Percentiles rank a stretch among this genome's conserved stretches.
Evolutionary conservation across 2,888 invertebrate genomes (phyloP).

Genomic region (Cyclophora punctaria): DNA sequence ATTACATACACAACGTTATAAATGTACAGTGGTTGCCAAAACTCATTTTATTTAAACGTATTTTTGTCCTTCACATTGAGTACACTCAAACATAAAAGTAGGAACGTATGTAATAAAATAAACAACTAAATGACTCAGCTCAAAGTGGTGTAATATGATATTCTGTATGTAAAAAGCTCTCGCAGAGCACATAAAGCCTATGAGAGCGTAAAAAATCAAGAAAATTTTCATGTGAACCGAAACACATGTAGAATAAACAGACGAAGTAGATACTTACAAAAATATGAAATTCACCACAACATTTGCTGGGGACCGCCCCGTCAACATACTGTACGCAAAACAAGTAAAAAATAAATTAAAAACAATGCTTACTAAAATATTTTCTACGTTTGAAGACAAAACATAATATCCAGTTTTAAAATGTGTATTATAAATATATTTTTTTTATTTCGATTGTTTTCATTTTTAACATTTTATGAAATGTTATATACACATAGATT

Average conservation of each 20-base stretch:
- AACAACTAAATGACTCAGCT: constrained; percentile 54
- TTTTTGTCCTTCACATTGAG: too few species aligned
- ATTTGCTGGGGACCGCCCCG: constrained; percentile 61
- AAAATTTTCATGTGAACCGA: constrained; percentile 72
- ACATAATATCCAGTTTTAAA: too few species aligned
- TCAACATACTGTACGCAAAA: constrained; percentile 43
- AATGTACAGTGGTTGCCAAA: too few species aligned
- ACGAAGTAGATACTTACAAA: constrained; percentile 74
- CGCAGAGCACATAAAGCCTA: constrained; percentile 63
- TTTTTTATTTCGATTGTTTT: too few species aligned
- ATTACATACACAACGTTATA: too few species aligned
- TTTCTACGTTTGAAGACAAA: too few species aligned
- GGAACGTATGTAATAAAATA: constrained; percentile 20
- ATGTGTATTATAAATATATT: too few species aligned
- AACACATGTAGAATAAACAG: constrained; percentile 74
- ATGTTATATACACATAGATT: too few species aligned
- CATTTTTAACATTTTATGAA: too few species aligned
- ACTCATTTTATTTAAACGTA: too few species aligned
- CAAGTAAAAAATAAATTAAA: background rate
- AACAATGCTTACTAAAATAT: too few species aligned
- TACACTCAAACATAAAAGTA: background rate
- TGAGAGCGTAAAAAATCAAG: constrained; percentile 73
- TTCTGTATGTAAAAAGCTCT: constrained; percentile 61
- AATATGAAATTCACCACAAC: constrained; percentile 76
- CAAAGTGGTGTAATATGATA: constrained; percentile 59